Evolutionary conservation across 53 echinoderm and acorn worm genomes (phyloP), one percentile per base, ranked within the genome.

Genomic region (Echinarachnius parma): DNA sequence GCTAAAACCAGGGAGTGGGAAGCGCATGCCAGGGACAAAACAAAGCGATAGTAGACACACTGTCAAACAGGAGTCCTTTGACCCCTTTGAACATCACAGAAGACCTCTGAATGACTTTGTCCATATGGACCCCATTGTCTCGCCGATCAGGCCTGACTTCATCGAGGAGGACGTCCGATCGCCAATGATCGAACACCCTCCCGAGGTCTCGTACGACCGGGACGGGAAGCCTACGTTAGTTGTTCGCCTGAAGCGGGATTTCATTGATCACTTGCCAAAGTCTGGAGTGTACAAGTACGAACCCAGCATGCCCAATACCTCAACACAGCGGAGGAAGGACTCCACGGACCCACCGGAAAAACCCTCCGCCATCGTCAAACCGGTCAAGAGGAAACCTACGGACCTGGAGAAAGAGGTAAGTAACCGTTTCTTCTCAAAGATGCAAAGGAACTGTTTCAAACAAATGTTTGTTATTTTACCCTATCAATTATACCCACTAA

Each of bases 181-280:
- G 11, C 3, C 53, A 9, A 20, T n/a, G n/a, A n/a, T 69, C 2
- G 46, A 46, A 5, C 19, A 18, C 32, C 68, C 29, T 49, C 68
- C 68, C 3, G 74, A 72, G 23, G 39, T 72, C 58, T 37, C 36
- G 44, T 72, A 35, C 53, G 42, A 72, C 31, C 36, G 57, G 74
- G 58, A 72, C 25, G 74, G 74, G 16, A 72, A 56, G 28, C 56
- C 56, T 0, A 34, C 74, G 2, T 22, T 72, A 0, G 34, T 39
- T 34, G 74, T 72, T 27, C 20, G 74, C 30, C 57, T 72, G 42
- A 39, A 57, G 39, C 56, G 74, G 14, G 56, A 55, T 10, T 57
- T 72, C 27, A 24, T 72, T 39, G 74, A 72, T 72, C 74, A 72
- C 57, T 30, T 72, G 74, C 74, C 74, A 55, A 72, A 72, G 74